These are phyloP conservation scores for Phaethon lepturus DNA, from an alignment of 2,113 vertebrate genomes.

Conservation along the genomic window DNA sequence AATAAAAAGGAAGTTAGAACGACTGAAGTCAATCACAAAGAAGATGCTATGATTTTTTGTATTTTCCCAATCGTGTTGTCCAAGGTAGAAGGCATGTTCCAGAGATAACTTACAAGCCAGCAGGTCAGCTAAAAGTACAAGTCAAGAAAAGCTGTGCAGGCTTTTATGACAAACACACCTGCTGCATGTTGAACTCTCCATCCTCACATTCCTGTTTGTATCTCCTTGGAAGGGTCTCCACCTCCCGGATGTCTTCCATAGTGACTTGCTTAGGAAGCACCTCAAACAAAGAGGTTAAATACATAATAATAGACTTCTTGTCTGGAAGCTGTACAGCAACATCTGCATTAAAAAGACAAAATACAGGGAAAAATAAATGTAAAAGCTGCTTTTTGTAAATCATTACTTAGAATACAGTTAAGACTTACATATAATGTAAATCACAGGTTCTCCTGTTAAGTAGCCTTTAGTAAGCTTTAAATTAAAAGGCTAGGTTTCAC, in stretches of 20 bases:
- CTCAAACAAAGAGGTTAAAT: constrained; percentile 96
- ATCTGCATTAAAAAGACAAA: constrained; percentile 78
- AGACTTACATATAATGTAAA: background rate
- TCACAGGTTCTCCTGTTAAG: background rate
- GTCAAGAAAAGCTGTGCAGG: background rate
- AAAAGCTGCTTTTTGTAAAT: background rate
- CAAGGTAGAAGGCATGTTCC: background rate
- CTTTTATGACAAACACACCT: constrained; percentile 66
- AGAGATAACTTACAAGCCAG: background rate
- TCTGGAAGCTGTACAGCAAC: constrained; percentile 95
- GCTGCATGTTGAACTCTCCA: constrained; percentile 65
- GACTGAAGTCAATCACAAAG: background rate
- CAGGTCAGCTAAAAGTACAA: background rate
- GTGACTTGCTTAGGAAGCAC: constrained; percentile 95
- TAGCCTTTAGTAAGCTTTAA: background rate
- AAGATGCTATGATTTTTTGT: background rate
- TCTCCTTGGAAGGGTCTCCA: constrained; percentile 92
- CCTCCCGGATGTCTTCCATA: constrained; percentile 94
- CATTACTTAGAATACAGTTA: background rate
- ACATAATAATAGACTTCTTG: constrained; percentile 99
- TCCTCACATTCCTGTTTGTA: constrained; percentile 87
- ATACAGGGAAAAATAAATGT: background rate
- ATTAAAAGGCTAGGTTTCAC: background rate
- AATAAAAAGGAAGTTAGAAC: background rate
- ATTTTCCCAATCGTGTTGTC: background rate